Evolutionary conservation across 2,888 invertebrate species (phyloP).

Genomic region (Coecobrya sp.): DNA sequence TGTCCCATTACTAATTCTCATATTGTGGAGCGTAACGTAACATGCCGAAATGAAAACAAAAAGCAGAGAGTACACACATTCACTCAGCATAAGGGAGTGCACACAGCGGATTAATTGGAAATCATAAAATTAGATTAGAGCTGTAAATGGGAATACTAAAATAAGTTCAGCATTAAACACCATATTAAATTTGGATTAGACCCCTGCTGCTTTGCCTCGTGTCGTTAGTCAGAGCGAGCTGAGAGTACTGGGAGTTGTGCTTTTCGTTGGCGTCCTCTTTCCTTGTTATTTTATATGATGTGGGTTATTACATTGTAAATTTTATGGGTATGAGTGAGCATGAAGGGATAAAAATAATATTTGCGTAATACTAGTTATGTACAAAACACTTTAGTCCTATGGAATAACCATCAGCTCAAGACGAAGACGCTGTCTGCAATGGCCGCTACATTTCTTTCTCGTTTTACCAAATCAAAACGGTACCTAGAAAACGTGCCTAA

Average conservation of each 20-base stretch:
- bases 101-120: constrained; percentile 79
- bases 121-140: constrained; percentile 82
- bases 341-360: not conserved
- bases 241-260: not conserved
- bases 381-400: no score
- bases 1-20: not conserved
- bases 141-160: constrained; percentile 77
- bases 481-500: no score
- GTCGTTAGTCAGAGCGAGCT: not conserved
- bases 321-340: constrained; percentile 48
- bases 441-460: no score
- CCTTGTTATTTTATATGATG: constrained; percentile 24
- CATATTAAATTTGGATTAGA: constrained; percentile 75
- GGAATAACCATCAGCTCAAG: no score
- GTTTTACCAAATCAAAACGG: no score
- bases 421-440: no score
- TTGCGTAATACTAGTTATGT: not conserved
- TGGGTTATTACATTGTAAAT: constrained; percentile 61
- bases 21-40: not conserved
- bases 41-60: not conserved
- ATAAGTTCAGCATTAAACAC: constrained; percentile 77
- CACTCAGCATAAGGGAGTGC: constrained; percentile 6
- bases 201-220: constrained; percentile 60
- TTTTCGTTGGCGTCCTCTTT: not conserved
- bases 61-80: not conserved